Evolutionary conservation across 2,888 invertebrate genomes (phyloP), one percentile per base, ranked within the genome.

Genomic region (Lobophora halterata): DNA sequence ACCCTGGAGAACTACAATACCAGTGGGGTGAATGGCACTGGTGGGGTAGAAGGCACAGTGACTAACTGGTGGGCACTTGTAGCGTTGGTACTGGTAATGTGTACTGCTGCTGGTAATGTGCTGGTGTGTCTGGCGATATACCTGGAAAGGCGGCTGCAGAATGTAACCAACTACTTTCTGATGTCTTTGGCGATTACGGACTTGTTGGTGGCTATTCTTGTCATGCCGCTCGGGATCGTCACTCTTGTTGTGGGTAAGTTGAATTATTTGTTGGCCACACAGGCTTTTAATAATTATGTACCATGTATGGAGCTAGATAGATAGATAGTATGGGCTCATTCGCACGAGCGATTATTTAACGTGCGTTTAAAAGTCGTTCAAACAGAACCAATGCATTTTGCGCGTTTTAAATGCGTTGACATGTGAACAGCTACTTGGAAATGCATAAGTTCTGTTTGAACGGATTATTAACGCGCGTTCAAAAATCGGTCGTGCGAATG

Each of bases 161-260:
- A 97, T 88, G 97, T 97, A 43, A 98, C 98, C 63, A 98, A 98
- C 82, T 98, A 97, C 79, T 98, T 98, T 72, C 89, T 98, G 65
- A 95, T 98, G 93, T 98, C 97, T 3, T 80, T 98, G 69, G 97
- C 98, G 33, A 94, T 98, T 53, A 98, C 98, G 6, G 98, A 98
- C 81, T 90, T 98, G 28, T 92, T 98, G 88, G 97, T 98, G 1
- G 97, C 97, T 23, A 90, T 97, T 11, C 88, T 98, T 55, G 98
- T 98, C 50, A 98, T 98, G 98, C 98, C 98, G 1, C 88, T 98
- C 48, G 96, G 97, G 30, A 95, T 95, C 60, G 79, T 95, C 48
- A 94, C 95, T 3, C 83, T 95, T 40, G 92, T 95, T 7, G 88
- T 91, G 89, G 95, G 95, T 95, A 78, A 92, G 93, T 61, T 27